Conservation (phyloP, 2,888 invertebrate genomes). For the Julus scanicus region DNA sequence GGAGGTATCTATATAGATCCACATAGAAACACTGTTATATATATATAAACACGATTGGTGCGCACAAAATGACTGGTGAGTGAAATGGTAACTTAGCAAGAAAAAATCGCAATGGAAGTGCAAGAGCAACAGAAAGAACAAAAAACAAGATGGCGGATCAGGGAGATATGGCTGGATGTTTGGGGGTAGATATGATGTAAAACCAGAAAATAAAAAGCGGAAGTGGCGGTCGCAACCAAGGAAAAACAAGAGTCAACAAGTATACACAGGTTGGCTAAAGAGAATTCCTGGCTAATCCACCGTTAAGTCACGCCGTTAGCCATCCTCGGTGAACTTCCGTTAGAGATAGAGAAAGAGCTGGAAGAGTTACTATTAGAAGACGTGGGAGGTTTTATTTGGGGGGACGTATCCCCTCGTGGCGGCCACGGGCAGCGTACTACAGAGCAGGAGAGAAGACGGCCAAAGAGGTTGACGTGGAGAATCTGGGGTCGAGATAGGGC, state of each 20-base stretch:
- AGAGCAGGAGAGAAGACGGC: neutral
- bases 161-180: no score
- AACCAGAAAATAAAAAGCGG: neutral
- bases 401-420: neutral
- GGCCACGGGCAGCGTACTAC: neutral
- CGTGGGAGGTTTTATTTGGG: neutral
- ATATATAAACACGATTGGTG: slow-evolving; percentile 41
- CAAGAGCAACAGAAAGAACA: neutral
- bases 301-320: neutral
- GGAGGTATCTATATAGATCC: neutral
- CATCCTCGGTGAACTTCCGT: neutral
- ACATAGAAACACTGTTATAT: neutral
- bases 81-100: slow-evolving; percentile 46
- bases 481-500: neutral
- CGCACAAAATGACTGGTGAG: slow-evolving; percentile 50
- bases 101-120: slow-evolving; percentile 11
- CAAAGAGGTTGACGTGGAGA: neutral
- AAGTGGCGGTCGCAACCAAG: neutral
- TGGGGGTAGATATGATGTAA: no score
- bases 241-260: neutral
- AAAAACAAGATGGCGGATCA: neutral
- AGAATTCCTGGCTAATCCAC: slow-evolving; percentile 9
- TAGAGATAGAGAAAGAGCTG: neutral
- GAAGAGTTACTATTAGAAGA: slow-evolving; percentile 21
- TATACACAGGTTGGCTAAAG: neutral